Evolutionary conservation across 2,888 invertebrate species (phyloP).

Genomic region (Cataglyphis altisquamis): DNA sequence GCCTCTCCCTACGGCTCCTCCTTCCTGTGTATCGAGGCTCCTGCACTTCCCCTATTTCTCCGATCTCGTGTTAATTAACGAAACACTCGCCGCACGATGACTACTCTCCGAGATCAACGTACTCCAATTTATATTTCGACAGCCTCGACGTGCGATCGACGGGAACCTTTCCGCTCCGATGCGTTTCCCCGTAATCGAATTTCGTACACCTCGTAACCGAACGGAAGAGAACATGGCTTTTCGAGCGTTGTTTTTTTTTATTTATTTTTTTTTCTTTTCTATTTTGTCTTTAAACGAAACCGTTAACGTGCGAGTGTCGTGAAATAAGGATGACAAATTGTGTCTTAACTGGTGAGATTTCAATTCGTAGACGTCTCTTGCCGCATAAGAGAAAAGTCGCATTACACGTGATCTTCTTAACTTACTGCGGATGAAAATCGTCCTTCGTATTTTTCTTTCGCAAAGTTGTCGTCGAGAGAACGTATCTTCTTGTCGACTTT

Average conservation of each 20-base stretch:
- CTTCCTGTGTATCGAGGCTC: slow-evolving; percentile 43
- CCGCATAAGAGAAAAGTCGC: slow-evolving; percentile 1
- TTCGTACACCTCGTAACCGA: slow-evolving; percentile 26
- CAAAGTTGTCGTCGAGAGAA: neutral
- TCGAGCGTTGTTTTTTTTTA: neutral
- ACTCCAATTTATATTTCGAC: slow-evolving; percentile 36
- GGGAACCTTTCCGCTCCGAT: slow-evolving; percentile 4
- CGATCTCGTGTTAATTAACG: slow-evolving; percentile 55
- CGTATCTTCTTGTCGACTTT: neutral
- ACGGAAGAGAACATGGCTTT: neutral
- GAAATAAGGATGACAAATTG: neutral
- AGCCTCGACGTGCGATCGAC: slow-evolving; percentile 27
- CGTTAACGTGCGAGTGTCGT: neutral
- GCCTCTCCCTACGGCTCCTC: slow-evolving; percentile 20
- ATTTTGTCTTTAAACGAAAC: neutral
- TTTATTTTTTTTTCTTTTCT: neutral
- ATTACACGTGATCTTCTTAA: slow-evolving; percentile 10
- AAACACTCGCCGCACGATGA: slow-evolving; percentile 73
- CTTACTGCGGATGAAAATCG: neutral
- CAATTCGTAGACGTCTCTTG: neutral
- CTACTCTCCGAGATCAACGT: slow-evolving; percentile 56
- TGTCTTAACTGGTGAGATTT: neutral
- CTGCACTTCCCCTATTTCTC: slow-evolving; percentile 35
- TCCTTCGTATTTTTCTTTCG: neutral
- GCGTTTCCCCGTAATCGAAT: slow-evolving; percentile 12